phyloP scores from a whole-genome alignment of 1,140 invertebrate species.

The Leptoteleia sp. region DNA sequence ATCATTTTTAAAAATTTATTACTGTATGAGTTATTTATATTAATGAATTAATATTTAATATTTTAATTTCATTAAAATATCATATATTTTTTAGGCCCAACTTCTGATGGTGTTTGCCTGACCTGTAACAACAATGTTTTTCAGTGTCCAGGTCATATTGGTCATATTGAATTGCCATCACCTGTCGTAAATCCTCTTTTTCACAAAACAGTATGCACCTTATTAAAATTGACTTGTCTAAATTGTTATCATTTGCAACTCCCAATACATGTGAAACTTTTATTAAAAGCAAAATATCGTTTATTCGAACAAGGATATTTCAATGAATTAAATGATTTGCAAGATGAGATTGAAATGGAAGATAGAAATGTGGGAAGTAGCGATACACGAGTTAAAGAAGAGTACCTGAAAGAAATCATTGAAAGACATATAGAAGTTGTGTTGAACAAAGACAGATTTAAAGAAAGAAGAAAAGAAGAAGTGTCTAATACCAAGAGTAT shows the following conservation, averaged over 20 bases:
- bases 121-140: conserved; percentile 87
- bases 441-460: conserved; percentile 63
- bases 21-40: too few relatives aligned
- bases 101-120: conserved; percentile 85
- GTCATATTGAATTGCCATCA: conserved; percentile 95
- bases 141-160: conserved; percentile 95
- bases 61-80: background rate
- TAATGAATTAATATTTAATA: too few relatives aligned
- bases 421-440: conserved; percentile 68
- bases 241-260: conserved; percentile 87
- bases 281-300: conserved; percentile 62
- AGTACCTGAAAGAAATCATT: conserved; percentile 67
- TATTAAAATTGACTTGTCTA: conserved; percentile 87
- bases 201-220: conserved; percentile 86
- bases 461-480: conserved; percentile 37
- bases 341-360: conserved; percentile 75
- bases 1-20: too few relatives aligned
- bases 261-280: conserved; percentile 88
- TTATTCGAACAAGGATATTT: conserved; percentile 89
- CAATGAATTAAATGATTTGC: conserved; percentile 86
- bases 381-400: conserved; percentile 29
- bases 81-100: conserved; percentile 81
- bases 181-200: conserved; percentile 96
- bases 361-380: background rate
- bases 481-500: conserved; percentile 81